Percentiles rank a stretch among this genome's conserved stretches.
phyloP scores from a whole-genome alignment of 1,140 invertebrate genomes.

The Pseudachorutes palmiensis region DNA sequence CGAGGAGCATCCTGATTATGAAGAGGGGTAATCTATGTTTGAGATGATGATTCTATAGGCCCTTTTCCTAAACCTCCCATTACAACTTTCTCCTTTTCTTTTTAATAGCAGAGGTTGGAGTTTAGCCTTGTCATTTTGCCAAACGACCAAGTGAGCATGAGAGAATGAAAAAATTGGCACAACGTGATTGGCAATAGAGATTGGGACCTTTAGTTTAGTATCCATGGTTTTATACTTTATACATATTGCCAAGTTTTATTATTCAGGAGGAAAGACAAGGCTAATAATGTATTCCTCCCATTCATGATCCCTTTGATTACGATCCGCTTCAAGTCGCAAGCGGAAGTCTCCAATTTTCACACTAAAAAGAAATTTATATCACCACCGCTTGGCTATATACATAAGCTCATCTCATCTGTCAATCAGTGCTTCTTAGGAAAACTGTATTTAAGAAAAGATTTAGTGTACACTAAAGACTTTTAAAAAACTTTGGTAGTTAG shows the following conservation, averaged over 20 bases:
- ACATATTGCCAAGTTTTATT: conserved; percentile 1
- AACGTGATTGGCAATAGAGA: not conserved
- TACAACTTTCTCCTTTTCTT: not conserved
- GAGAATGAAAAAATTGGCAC: not conserved
- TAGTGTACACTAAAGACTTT: not conserved
- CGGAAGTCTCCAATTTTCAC: not conserved
- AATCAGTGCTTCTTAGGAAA: not conserved
- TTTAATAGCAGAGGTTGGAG: conserved; percentile 1
- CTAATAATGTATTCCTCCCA: not conserved
- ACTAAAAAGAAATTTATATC: not conserved
- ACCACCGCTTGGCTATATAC: not conserved
- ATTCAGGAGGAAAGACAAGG: conserved; percentile 4
- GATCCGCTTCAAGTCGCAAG: no score
- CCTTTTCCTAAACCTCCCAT: not conserved
- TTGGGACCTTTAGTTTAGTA: not conserved
- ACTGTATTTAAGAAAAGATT: conserved; percentile 4
- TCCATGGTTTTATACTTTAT: not conserved
- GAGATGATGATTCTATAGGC: not conserved
- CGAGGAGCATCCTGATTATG: not conserved
- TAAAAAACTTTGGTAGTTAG: conserved; percentile 11
- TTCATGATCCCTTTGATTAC: not conserved
- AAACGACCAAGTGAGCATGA: not conserved
- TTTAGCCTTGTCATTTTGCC: not conserved
- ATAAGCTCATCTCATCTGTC: not conserved
- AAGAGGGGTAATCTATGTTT: not conserved